These are phyloP conservation scores for Brenthis daphne DNA, from an alignment of 2,888 invertebrate species.

Conservation along the genomic window DNA sequence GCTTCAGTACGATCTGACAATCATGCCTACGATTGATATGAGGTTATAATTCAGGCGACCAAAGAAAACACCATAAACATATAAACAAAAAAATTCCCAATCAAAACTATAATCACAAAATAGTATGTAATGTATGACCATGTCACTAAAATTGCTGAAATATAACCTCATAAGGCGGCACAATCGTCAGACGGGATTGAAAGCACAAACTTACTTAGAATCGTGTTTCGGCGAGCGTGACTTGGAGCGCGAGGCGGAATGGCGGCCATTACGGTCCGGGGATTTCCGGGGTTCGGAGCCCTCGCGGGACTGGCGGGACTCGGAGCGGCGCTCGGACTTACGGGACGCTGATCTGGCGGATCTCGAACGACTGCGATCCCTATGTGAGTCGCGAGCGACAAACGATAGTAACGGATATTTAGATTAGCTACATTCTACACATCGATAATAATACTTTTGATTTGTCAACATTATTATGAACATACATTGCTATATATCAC, in stretches of 20 bases:
- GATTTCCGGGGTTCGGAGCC: slow-evolving; percentile 48
- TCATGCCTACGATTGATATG: slow-evolving; percentile 48
- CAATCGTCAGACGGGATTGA: slow-evolving; percentile 58
- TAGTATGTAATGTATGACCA: too few species aligned
- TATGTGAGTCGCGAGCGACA: slow-evolving; percentile 49
- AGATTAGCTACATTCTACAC: slow-evolving; percentile 38
- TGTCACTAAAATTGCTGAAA: slow-evolving; percentile 7
- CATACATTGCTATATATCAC: not conserved
- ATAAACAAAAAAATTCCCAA: not conserved
- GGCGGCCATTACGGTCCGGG: slow-evolving; percentile 50
- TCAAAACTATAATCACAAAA: not conserved
- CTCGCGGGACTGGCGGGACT: slow-evolving; percentile 50
- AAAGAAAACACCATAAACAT: not conserved
- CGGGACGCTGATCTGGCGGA: slow-evolving; percentile 49
- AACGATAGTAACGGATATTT: slow-evolving; percentile 23
- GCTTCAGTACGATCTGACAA: slow-evolving; percentile 51
- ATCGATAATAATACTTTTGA: slow-evolving; percentile 20
- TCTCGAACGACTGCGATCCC: slow-evolving; percentile 71
- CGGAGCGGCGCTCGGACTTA: slow-evolving; percentile 55
- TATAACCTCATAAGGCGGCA: slow-evolving; percentile 44
- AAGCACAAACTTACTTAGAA: slow-evolving; percentile 68
- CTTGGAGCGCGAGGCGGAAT: slow-evolving; percentile 63
- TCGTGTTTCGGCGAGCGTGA: slow-evolving; percentile 74
- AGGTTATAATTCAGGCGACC: slow-evolving; percentile 49
- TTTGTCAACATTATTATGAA: slow-evolving; percentile 22